These are phyloP conservation scores for Solenopsis invicta DNA, from an alignment of 1,140 invertebrate genomes.

Conservation along the genomic window DNA sequence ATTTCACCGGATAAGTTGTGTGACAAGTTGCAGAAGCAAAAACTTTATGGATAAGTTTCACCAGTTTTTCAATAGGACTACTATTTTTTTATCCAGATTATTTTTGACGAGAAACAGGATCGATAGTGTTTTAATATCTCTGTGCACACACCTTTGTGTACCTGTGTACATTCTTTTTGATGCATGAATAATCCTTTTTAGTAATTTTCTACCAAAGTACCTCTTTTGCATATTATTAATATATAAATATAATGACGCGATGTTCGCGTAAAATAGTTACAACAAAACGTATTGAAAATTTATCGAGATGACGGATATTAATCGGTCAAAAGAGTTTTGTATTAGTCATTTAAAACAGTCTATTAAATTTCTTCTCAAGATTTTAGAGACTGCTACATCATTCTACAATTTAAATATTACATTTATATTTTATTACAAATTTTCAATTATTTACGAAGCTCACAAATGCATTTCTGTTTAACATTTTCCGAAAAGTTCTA, in stretches of 20 bases:
- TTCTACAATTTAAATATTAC: not conserved
- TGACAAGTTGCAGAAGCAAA: constrained; percentile 16
- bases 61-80: not conserved
- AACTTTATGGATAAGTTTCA: constrained; percentile 25
- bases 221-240: constrained; percentile 33
- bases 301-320: constrained; percentile 1
- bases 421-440: not conserved
- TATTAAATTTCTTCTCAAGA: not conserved
- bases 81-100: not conserved
- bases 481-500: not conserved
- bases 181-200: constrained; percentile 23
- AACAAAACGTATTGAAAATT: constrained; percentile 14
- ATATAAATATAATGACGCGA: constrained; percentile 6
- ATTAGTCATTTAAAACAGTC: not conserved
- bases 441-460: not conserved
- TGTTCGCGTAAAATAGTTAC: constrained; percentile 10
- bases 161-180: constrained; percentile 5
- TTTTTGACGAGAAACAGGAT: not conserved
- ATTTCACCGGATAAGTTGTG: constrained; percentile 26
- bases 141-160: not conserved
- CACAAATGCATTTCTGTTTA: not conserved
- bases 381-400: not conserved
- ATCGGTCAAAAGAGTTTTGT: not conserved
- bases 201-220: constrained; percentile 13
- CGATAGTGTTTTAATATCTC: constrained; percentile 24